These are phyloP conservation scores for Zhengitettix transpicula DNA, from an alignment of 2,888 invertebrate species.

Conservation along the genomic window DNA sequence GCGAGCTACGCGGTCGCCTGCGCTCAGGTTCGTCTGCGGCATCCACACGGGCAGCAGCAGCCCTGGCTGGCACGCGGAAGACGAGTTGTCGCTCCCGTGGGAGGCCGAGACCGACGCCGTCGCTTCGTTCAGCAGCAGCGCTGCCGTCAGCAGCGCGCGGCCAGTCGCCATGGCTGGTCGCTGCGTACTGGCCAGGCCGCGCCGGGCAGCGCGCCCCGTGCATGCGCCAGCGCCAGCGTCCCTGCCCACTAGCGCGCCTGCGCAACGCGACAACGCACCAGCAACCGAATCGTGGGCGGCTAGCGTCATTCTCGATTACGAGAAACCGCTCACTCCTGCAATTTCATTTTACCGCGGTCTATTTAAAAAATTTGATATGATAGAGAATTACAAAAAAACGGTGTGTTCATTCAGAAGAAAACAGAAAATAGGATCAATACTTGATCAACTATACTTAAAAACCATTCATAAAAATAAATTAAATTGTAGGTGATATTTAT, in stretches of 20 bases:
- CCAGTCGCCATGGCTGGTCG: neutral
- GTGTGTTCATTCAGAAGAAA: too few relatives aligned
- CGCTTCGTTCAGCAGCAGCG: neutral
- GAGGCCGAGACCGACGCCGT: conserved; percentile 1
- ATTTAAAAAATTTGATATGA: too few relatives aligned
- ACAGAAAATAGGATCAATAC: too few relatives aligned
- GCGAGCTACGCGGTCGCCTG: conserved; percentile 63
- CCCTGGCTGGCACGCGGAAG: conserved; percentile 55
- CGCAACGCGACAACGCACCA: too few relatives aligned
- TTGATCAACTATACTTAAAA: too few relatives aligned
- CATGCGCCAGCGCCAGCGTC: neutral
- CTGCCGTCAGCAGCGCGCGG: neutral
- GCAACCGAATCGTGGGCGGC: too few relatives aligned
- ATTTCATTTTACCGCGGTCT: too few relatives aligned
- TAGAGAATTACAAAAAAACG: too few relatives aligned
- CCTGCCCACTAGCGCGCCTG: neutral
- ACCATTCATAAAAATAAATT: too few relatives aligned
- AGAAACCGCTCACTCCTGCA: too few relatives aligned
- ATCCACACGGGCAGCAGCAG: conserved; percentile 77
- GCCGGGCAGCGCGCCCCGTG: neutral
- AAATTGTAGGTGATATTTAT: too few relatives aligned
- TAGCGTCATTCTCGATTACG: too few relatives aligned
- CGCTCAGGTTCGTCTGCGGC: conserved; percentile 60
- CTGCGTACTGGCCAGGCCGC: neutral
- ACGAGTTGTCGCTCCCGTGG: conserved; percentile 13